A percentile compares a stretch with the other conserved stretches of the same genome.
Evolutionary conservation across 2,113 vertebrate species (phyloP).

Genomic region (Brachyistius frenatus): DNA sequence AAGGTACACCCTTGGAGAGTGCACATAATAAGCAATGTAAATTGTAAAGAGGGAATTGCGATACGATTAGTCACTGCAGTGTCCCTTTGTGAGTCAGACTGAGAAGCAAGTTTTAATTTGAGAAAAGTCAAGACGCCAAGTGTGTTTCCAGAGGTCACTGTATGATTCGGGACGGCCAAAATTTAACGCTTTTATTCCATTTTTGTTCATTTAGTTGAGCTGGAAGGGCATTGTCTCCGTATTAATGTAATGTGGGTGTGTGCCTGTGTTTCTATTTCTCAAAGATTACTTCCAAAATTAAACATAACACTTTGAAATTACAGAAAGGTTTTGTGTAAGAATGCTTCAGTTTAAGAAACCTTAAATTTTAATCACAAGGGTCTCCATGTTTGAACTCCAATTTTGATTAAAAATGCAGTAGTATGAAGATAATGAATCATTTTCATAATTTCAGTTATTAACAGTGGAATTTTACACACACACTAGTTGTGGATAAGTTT

Average conservation of each 20-base stretch:
- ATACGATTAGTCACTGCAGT: constrained; percentile 39
- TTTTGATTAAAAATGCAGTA: neutral
- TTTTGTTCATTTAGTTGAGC: neutral
- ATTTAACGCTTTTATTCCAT: neutral
- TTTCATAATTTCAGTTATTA: constrained; percentile 30
- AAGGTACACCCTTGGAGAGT: constrained; percentile 9
- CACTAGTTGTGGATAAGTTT: constrained; percentile 3
- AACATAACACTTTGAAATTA: neutral
- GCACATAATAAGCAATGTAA: neutral
- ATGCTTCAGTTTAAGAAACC: neutral
- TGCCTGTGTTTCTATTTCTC: neutral
- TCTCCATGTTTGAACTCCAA: neutral
- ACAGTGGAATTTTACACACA: neutral
- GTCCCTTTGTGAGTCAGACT: constrained; percentile 40
- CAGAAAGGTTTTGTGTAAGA: neutral
- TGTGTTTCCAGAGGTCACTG: neutral
- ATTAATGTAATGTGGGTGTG: neutral
- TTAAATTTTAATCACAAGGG: constrained; percentile 3
- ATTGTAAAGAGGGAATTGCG: neutral
- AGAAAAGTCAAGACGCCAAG: constrained; percentile 11
- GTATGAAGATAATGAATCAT: constrained; percentile 12
- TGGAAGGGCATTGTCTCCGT: neutral
- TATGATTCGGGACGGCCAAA: neutral
- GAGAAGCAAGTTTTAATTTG: constrained; percentile 3
- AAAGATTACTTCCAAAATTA: neutral